These are phyloP conservation scores for Maniola hyperantus DNA, from an alignment of 2,888 invertebrate species.

Conservation along the genomic window DNA sequence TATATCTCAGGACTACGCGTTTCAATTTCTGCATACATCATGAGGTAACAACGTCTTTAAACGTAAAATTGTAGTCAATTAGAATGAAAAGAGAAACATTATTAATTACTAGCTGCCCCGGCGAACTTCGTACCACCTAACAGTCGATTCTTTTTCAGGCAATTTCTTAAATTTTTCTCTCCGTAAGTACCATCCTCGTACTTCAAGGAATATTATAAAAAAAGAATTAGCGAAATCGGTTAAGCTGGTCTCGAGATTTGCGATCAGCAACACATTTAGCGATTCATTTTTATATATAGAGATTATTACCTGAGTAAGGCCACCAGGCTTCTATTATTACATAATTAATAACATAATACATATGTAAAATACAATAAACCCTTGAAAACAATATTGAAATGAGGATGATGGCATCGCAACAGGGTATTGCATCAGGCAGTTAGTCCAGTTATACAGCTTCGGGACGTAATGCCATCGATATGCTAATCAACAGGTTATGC, in stretches of 20 bases:
- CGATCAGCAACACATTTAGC: too few relatives aligned
- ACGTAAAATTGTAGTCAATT: background rate
- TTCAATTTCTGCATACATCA: background rate
- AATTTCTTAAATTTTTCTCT: too few relatives aligned
- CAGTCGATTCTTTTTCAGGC: too few relatives aligned
- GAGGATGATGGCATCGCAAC: conserved; percentile 55
- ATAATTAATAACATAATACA: conserved; percentile 15
- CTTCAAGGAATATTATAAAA: too few relatives aligned
- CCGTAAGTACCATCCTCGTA: too few relatives aligned
- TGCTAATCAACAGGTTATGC: conserved; percentile 31
- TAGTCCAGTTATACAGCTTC: conserved; percentile 49
- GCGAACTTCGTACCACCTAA: too few relatives aligned
- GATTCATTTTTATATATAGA: too few relatives aligned
- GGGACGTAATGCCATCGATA: conserved; percentile 29
- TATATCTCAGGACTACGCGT: too few relatives aligned
- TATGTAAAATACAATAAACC: conserved; percentile 30
- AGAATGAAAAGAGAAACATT: background rate
- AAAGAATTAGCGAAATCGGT: too few relatives aligned
- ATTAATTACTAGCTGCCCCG: too few relatives aligned
- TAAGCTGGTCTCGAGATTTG: too few relatives aligned
- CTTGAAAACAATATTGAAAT: conserved; percentile 47
- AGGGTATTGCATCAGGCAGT: conserved; percentile 66
- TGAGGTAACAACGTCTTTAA: background rate
- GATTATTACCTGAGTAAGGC: conserved; percentile 2
- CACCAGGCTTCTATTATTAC: conserved; percentile 6